A percentile compares a stretch with the other conserved stretches of the same genome.
Conservation (phyloP, 2,888 invertebrate species). For the Caenorhabditis drosophilae region DNA sequence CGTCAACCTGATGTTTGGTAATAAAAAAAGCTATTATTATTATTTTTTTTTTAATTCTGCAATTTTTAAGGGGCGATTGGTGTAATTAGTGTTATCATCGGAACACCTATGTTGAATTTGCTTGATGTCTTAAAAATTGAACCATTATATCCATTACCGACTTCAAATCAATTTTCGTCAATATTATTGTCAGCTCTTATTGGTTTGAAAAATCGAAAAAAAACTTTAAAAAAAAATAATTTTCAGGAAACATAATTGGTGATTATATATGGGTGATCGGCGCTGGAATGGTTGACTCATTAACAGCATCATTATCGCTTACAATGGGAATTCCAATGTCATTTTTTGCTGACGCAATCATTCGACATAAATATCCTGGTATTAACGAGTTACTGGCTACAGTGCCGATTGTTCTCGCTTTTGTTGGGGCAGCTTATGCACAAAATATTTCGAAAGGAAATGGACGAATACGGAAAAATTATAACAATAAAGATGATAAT, state of each 20-base stretch:
- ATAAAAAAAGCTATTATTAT: too few species aligned
- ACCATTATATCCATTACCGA: conserved; percentile 82
- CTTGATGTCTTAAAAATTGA: conserved; percentile 82
- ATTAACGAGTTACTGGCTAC: conserved; percentile 80
- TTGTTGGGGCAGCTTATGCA: conserved; percentile 77
- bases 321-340: conserved; percentile 87
- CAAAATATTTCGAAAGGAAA: conserved; percentile 10
- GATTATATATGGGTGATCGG: conserved; percentile 95
- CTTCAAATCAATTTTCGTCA: conserved; percentile 78
- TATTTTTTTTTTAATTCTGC: conserved; percentile 69
- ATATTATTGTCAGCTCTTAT: conserved; percentile 43
- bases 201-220: conserved; percentile 18
- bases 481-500: conserved; percentile 6
- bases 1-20: conserved; percentile 93
- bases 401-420: conserved; percentile 80
- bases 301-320: conserved; percentile 85
- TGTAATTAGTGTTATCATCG: conserved; percentile 82
- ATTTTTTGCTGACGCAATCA: conserved; percentile 80
- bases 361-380: conserved; percentile 70
- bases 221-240: background rate
- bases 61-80: conserved; percentile 83
- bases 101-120: conserved; percentile 88
- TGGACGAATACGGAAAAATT: conserved; percentile 7
- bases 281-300: conserved; percentile 87
- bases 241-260: conserved; percentile 82